Percentiles rank a stretch among this genome's conserved stretches.
These are phyloP conservation scores for Synergus gifuensis DNA, from an alignment of 2,888 invertebrate genomes.

Conservation along the genomic window DNA sequence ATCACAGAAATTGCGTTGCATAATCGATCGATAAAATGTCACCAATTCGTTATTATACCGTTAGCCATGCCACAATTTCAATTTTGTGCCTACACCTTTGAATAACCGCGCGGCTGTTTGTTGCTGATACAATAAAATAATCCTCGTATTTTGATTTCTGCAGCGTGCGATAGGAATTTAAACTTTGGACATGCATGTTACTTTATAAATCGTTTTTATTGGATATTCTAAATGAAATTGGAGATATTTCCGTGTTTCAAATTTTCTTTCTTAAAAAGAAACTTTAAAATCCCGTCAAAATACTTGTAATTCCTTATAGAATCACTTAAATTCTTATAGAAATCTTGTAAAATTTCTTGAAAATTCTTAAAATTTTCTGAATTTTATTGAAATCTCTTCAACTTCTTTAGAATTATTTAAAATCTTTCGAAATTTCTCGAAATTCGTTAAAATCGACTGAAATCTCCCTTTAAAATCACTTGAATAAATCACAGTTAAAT, in stretches of 20 bases:
- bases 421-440: too few species aligned
- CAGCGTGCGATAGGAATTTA: constrained; percentile 7
- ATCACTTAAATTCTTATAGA: too few species aligned
- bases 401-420: too few species aligned
- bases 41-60: not conserved
- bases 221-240: not conserved
- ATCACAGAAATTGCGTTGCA: not conserved
- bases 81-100: not conserved
- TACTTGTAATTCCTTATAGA: too few species aligned
- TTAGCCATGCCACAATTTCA: not conserved
- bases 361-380: too few species aligned
- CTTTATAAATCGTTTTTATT: not conserved
- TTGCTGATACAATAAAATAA: constrained; percentile 28
- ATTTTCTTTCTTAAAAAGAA: not conserved
- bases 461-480: too few species aligned
- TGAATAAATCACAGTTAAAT: too few species aligned
- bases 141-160: constrained; percentile 20
- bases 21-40: not conserved
- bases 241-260: not conserved
- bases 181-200: not conserved
- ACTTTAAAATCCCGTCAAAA: too few species aligned
- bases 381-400: too few species aligned
- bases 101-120: constrained; percentile 5
- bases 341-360: too few species aligned
- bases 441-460: too few species aligned